A percentile compares a stretch with the other conserved stretches of the same genome.
phyloP scores from a whole-genome alignment of 1,140 invertebrate genomes.

The Venturia canescens region DNA sequence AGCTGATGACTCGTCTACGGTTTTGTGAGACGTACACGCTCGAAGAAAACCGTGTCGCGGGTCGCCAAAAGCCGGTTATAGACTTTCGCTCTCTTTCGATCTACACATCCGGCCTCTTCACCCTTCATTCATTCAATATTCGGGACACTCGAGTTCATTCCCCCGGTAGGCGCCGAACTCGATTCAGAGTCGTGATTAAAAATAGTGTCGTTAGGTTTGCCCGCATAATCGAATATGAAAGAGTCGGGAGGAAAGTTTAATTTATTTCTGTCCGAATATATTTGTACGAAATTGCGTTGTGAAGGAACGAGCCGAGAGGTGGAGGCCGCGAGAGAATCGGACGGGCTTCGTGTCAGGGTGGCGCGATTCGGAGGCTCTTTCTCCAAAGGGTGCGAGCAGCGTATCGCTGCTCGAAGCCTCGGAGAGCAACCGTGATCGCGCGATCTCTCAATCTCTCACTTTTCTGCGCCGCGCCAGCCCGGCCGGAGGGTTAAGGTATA shows the following conservation, averaged over 20 bases:
- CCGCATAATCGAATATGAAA: background rate
- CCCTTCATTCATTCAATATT: background rate
- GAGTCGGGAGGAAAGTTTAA: conserved; percentile 2
- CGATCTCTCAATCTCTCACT: background rate
- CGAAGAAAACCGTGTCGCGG: background rate
- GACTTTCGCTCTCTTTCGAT: background rate
- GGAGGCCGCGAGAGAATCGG: background rate
- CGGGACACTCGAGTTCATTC: no score
- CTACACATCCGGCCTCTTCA: background rate
- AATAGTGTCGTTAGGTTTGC: background rate
- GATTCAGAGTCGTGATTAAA: background rate
- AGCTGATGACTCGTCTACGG: background rate
- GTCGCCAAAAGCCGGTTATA: background rate
- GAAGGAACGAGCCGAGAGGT: background rate
- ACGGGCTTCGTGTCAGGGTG: background rate
- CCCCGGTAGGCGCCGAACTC: background rate
- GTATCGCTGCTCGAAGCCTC: conserved; percentile 19
- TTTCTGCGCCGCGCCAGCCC: background rate
- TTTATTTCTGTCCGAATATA: conserved; percentile 33
- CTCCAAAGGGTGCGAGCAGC: conserved; percentile 32
- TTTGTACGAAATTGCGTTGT: conserved; percentile 37
- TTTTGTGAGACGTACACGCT: background rate
- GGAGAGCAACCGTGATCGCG: conserved; percentile 17
- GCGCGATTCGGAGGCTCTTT: conserved; percentile 31
- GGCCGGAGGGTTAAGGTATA: background rate